Percentiles rank a stretch among this genome's conserved stretches.
Evolutionary conservation across 2,113 vertebrate species (phyloP).

Genomic region (Halcyon malimbica): DNA sequence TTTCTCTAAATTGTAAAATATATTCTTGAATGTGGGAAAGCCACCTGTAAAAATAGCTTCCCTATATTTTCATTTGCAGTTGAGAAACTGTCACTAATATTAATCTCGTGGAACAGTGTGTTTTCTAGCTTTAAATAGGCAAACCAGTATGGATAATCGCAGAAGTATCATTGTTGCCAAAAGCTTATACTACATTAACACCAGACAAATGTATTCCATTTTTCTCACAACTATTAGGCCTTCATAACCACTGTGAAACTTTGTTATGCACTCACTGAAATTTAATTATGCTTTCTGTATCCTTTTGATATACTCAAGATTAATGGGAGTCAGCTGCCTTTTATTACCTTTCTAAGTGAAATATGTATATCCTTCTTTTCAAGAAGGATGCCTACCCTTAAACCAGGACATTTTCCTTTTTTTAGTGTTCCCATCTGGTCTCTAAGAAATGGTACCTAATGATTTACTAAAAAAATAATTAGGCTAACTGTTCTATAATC

Average conservation of each 20-base stretch:
- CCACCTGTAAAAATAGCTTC: neutral
- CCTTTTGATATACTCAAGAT: slow-evolving; percentile 27
- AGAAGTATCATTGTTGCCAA: neutral
- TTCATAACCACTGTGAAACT: slow-evolving; percentile 18
- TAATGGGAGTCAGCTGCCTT: slow-evolving; percentile 47
- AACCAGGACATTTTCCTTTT: slow-evolving; percentile 16
- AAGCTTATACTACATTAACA: neutral
- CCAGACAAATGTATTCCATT: neutral
- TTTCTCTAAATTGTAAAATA: neutral
- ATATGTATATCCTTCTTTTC: neutral
- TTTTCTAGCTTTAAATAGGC: slow-evolving; percentile 18
- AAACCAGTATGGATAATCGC: neutral
- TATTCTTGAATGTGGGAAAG: neutral
- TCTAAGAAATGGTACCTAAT: slow-evolving; percentile 25
- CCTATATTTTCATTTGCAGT: neutral
- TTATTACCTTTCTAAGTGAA: slow-evolving; percentile 51
- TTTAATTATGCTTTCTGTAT: slow-evolving; percentile 46
- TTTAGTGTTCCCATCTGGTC: neutral
- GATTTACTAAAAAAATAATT: slow-evolving; percentile 23
- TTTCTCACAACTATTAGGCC: neutral
- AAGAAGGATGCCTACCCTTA: neutral
- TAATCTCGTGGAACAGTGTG: neutral
- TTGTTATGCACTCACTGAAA: neutral
- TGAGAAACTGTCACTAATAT: neutral
- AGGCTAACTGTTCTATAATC: neutral